These are phyloP conservation scores for Glossophaga mutica DNA, from an alignment of 2,797 vertebrate species.

Conservation along the genomic window DNA sequence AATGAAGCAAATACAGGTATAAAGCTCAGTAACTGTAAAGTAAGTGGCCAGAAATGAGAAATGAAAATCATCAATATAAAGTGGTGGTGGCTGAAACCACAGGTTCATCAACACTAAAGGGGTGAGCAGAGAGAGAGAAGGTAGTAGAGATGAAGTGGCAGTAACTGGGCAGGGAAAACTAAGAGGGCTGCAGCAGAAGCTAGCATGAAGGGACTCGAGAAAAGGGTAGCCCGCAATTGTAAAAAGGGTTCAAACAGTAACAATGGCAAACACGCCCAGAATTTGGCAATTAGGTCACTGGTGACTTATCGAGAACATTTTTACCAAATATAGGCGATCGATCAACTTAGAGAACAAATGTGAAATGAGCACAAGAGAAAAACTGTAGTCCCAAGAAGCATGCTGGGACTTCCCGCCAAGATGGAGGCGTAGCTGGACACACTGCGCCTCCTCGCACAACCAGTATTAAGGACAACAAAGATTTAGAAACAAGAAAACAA, in stretches of 20 bases:
- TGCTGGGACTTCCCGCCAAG: not conserved
- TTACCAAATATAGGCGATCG: not conserved
- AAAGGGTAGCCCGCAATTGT: not conserved
- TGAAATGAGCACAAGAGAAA: not conserved
- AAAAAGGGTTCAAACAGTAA: not conserved
- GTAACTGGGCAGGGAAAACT: not conserved
- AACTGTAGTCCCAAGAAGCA: not conserved
- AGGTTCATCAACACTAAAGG: not conserved
- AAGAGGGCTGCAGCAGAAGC: not conserved
- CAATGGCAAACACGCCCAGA: not conserved
- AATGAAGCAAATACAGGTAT: not conserved
- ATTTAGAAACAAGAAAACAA: too few relatives aligned
- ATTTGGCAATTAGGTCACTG: not conserved
- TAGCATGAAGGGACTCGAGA: not conserved
- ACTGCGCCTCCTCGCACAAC: too few relatives aligned
- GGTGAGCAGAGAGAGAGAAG: not conserved
- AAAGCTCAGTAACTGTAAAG: not conserved
- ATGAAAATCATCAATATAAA: not conserved
- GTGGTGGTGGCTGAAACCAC: not conserved
- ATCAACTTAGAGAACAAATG: not conserved
- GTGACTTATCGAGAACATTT: not conserved
- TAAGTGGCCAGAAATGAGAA: not conserved
- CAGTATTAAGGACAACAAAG: too few relatives aligned
- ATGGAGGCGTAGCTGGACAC: too few relatives aligned
- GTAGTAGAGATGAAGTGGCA: not conserved